Base-by-base conservation (phyloP, 2,797 vertebrate species). In the Rhinatrema bivittatum region DNA sequence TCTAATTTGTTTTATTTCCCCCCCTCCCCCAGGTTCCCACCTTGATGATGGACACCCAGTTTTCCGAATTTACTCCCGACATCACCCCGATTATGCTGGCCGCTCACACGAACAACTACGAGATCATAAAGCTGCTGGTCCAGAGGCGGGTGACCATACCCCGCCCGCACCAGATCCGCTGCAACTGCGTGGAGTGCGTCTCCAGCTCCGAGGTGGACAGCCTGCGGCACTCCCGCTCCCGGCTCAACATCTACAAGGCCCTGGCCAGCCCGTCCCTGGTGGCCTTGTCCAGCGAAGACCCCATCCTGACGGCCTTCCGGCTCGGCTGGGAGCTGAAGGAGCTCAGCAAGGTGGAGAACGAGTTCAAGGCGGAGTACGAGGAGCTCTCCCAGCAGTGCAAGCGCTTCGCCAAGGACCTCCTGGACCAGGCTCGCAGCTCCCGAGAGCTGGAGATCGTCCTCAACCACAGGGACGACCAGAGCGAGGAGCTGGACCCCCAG, bases 71-170 rank as follows among this genome's bases (percentile, higher is more conserved):
- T 81, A 97, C 94, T 24, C 94, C 94, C 0, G 94, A 98, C 32
- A 97, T 97, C 65, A 98, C 95, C 20, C 95, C 95, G 16, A 98
- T 98, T 65, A 98, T 98, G 91, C 79, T 98, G 69, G 95, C 95
- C 2, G 93, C 95, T 53, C 95, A 98, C 74, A 96, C 95, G 72
- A 98, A 98, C 84, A 98, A 98, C 78, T 98, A 98, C 1, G 93
- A 97, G 72, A 97, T 98, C 77, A 98, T 98, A 76, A 98, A 98
- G 55, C 82, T 97, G 33, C 87, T 98, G n/a, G 91, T 98, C 31
- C 91, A 95, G 66, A 83, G 91, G 25, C 82, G 92, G 66, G 94
- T 97, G 38, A 91, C 92, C 2, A 90, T 98, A 27, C 94, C 94
- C 14, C 84, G 94, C 18, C 94, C 94, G 0, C 94, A 98, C 71